phyloP scores from a whole-genome alignment of 2,888 invertebrate species.

The Andrena hattorfiana region DNA sequence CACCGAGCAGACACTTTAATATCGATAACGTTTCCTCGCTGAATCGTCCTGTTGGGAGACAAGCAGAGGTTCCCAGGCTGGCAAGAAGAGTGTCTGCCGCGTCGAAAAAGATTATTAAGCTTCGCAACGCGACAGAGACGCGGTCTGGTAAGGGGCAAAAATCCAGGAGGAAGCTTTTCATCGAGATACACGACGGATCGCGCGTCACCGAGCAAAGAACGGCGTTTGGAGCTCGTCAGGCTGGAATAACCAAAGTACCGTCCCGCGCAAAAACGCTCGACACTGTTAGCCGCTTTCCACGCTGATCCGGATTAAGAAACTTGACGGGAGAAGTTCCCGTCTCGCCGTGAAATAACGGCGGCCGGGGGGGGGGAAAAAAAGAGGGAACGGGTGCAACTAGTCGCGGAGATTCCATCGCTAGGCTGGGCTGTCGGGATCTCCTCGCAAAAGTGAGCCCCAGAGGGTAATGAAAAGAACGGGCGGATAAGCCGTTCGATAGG shows the following conservation, averaged over 20 bases:
- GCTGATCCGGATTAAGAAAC: slow-evolving; percentile 62
- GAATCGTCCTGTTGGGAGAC: neutral
- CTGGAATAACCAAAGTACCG: slow-evolving; percentile 61
- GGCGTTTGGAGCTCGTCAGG: slow-evolving; percentile 34
- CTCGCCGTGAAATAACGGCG: slow-evolving; percentile 43
- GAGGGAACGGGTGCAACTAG: slow-evolving; percentile 22
- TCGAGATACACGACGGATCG: slow-evolving; percentile 39
- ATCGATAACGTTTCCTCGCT: neutral
- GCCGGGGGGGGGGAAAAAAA: slow-evolving; percentile 6
- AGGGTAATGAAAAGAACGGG: slow-evolving; percentile 75
- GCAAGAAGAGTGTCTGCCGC: neutral
- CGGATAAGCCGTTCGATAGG: slow-evolving; percentile 73
- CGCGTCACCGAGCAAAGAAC: slow-evolving; percentile 53
- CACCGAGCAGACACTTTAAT: neutral
- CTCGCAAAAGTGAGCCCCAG: slow-evolving; percentile 75
- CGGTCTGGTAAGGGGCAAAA: slow-evolving; percentile 16
- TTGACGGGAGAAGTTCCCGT: slow-evolving; percentile 51
- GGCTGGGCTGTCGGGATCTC: slow-evolving; percentile 61
- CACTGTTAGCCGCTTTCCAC: slow-evolving; percentile 57
- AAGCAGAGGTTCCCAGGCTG: neutral
- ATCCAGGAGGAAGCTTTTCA: slow-evolving; percentile 16
- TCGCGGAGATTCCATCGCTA: slow-evolving; percentile 64
- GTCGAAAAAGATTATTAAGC: slow-evolving; percentile 26
- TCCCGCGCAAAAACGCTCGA: slow-evolving; percentile 72
- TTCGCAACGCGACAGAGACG: slow-evolving; percentile 6